phyloP scores from a whole-genome alignment of 2,113 vertebrate genomes.

The Procapra przewalskii region DNA sequence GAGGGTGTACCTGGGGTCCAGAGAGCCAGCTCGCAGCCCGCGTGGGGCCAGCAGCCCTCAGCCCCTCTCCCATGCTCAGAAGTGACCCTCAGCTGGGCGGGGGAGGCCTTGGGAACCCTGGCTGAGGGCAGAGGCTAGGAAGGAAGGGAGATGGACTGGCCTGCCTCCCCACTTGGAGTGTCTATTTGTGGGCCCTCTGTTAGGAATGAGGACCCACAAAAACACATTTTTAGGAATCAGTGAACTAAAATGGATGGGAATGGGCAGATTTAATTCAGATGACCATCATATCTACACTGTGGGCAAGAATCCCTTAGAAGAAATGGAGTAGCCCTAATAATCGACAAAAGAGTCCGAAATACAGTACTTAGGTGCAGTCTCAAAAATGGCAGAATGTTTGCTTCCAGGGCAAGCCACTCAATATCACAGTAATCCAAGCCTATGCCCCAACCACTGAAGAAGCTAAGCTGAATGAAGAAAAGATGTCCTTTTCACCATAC shows the following conservation, averaged over 20 bases:
- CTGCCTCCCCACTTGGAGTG: not conserved
- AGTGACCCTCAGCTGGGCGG: not conserved
- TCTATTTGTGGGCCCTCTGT: not conserved
- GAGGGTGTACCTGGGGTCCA: slow-evolving; percentile 83
- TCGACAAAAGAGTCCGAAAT: not conserved
- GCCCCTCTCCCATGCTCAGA: not conserved
- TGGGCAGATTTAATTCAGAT: not conserved
- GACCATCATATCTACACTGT: not conserved
- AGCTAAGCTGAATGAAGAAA: not conserved
- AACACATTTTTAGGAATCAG: not conserved
- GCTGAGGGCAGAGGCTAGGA: not conserved
- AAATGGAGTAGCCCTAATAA: not conserved
- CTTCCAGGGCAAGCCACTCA: not conserved
- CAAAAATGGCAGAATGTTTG: not conserved
- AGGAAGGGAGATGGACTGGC: too few species aligned
- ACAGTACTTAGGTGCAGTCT: not conserved
- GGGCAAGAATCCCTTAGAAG: not conserved
- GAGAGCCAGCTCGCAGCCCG: not conserved
- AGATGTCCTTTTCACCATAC: not conserved
- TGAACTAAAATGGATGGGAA: not conserved
- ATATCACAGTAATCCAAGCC: not conserved
- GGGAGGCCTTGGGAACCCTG: not conserved
- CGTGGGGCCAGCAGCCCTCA: not conserved
- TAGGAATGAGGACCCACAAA: not conserved
- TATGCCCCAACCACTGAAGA: not conserved